phyloP scores from a whole-genome alignment of 2,888 invertebrate species.

The Dryadula phaetusa region DNA sequence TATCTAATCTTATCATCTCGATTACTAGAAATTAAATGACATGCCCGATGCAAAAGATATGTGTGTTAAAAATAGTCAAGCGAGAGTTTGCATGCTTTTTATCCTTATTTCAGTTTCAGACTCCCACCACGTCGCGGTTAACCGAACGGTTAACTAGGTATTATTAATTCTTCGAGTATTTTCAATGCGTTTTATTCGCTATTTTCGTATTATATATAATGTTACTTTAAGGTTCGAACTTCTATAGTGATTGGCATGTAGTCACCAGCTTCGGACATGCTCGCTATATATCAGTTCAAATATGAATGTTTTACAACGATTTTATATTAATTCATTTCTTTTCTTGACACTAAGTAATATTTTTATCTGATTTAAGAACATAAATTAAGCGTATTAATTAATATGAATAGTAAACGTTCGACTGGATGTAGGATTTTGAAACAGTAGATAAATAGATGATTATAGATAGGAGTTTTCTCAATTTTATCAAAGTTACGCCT shows the following conservation, averaged over 20 bases:
- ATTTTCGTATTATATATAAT: constrained; percentile 38
- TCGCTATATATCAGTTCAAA: constrained; percentile 16
- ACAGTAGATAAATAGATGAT: constrained; percentile 44
- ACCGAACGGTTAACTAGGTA: constrained; percentile 39
- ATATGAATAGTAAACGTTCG: constrained; percentile 42
- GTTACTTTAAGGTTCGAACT: constrained; percentile 19
- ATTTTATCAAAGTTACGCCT: constrained; percentile 81
- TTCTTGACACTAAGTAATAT: constrained; percentile 18
- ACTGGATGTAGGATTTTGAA: constrained; percentile 46
- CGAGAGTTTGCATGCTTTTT: constrained; percentile 39
- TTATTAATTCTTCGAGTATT: constrained; percentile 45
- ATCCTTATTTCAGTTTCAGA: constrained; percentile 27
- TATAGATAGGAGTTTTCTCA: constrained; percentile 80
- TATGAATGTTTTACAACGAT: constrained; percentile 40
- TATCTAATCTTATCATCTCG: constrained; percentile 35
- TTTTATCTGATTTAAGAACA: constrained; percentile 1
- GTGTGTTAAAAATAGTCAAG: constrained; percentile 1
- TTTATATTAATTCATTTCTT: constrained; percentile 32
- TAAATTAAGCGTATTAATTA: constrained; percentile 31
- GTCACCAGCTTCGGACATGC: not conserved
- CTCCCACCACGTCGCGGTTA: constrained; percentile 39
- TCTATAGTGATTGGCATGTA: constrained; percentile 24
- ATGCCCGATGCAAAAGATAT: not conserved
- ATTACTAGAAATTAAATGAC: constrained; percentile 30
- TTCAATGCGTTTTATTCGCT: constrained; percentile 33